Evolutionary conservation across 2,797 vertebrate genomes (phyloP), one percentile per base, ranked within the genome.

Genomic region (Mycteria americana): DNA sequence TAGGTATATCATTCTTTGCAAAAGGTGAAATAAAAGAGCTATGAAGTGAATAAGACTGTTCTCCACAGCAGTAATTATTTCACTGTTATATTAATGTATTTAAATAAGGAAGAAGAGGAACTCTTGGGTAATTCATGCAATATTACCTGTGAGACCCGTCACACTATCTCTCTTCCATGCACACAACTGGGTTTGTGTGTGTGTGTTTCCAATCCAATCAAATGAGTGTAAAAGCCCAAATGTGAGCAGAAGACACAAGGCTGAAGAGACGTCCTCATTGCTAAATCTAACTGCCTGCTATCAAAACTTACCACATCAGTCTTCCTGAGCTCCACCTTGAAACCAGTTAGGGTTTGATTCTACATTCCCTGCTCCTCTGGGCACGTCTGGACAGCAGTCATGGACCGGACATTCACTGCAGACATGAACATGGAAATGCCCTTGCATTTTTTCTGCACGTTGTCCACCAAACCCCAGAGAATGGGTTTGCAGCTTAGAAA

Each of bases 381-480:
- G n/a, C 69, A 59, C 64, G 39, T 57, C 46, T 85, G 79, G 51
- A 25, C 41, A 69, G 46, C 0, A 5, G 46, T 63, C 82, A 62
- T 0, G 24, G 62, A 5, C 51, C 0, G 6, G 51, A 33, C 2
- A 0, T 6, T 37, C 46, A 35, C 57, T n/a, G 9, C 60, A 82
- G 62, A 33, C 46, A 80, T 1, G 24, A 48, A 51, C 3, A 2
- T 53, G 82, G 78, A 73, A 68, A 68, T 39, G 46, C 4, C 50
- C 62, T 39, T 13, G 41, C 14, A 21, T 50, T 83, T 85, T 68
- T 84, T 37, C 45, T 9, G 25, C 33, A 11, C 24, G 9, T 3
- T 72, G 62, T 33, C 70, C 80, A 67, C 73, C 65, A 69, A 75
- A 78, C 35, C 73, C 65, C 54, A 73, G 33, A 68, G 77, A 53